Base-by-base conservation (phyloP, 1,140 invertebrate species). In the Wasmannia auropunctata region DNA sequence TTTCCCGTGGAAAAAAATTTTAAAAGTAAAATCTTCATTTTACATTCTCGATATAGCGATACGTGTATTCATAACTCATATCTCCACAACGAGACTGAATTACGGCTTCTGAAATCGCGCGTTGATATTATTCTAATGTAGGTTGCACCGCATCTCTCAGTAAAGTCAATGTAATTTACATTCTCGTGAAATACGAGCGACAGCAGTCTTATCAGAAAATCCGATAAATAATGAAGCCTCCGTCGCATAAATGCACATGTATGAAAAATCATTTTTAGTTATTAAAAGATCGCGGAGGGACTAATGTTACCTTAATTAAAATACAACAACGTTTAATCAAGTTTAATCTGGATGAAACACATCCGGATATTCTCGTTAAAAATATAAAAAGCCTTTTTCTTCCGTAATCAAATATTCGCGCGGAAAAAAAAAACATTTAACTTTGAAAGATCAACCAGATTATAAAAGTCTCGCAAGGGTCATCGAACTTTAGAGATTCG, bases 91-190 rank as follows among this genome's bases (percentile, higher is more conserved):
- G 16, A 80, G n/a, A 69, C 49, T 31, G 37, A 81, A 81, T 81
- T 56, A 81, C 37, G 63, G 37, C 54, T 56, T 56, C 49, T 43
- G 49, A 72, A 81, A 72, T 81, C 51, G 65, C 65, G 37, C 46
- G 49, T 72, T 70, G 79, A 72, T 72, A 72, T 81, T 81, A 81
- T 81, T 81, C 79, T 81, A 72, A 70, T 72, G 65, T 19, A 70
- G 16, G 14, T 10, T 56, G 63, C 77, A 10, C 46, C 22, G 63
- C 63, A 25, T 81, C 22, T 80, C 77, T 6, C 25, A 22, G 63
- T 67, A 31, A 43, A 81, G 79, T 62, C 51, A 58, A 58, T 72
- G 25, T 72, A 81, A 81, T 81, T 81, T 72, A 60, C 65, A 72
- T 81, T 72, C 25, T 19, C 49, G 25, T 80, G 65, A 72, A 72